Base-by-base conservation (phyloP, 2,888 invertebrate species). In the Leucozona laternaria region DNA sequence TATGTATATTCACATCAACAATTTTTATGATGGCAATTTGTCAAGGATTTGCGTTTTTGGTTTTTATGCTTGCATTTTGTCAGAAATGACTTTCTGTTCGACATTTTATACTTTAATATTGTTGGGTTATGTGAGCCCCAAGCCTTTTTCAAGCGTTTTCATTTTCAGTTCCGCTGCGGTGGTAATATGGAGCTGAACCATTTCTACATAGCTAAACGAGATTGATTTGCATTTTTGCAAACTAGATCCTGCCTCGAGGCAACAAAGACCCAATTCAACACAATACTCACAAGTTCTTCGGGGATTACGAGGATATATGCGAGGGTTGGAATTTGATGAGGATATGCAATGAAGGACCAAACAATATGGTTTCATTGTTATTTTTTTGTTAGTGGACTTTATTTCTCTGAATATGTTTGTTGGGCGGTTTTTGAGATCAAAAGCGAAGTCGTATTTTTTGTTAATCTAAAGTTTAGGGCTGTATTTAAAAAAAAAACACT, bases 21-120 rank as follows among this genome's bases (percentile, higher is more conserved):
- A 81, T 82, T 88, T 88, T 88, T 88, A 88, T 89, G 88, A 86
- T 60, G 88, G 88, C 88, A 86, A 88, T 88, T 88, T 88, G 88
- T 88, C 88, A 88, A 86, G 87, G 79, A 88, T 83, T 83, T 85
- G 75, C 81, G 71, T 78, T 77, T 66, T 68, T 25, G 8, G 68
- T 45, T 70, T 82, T 78, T 82, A 79, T 78, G 78, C 57, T 73
- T 82, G 82, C 82, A 86, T 82, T 82, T 86, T 86, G 82, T 79
- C 79, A 82, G 66, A 82, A 55, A 55, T 66, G 60, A 58, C 57
- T 62, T 76, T 77, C 48, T 34, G n/a, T 43, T 57, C 15, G 6
- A 15, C 20, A 6, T 68, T 5, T 37, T 28, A 4, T 28, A 2
- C 31, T 1, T 28, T 31, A 31, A 15, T 55, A 2, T 10, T 66